Evolutionary conservation across 2,888 invertebrate genomes (phyloP).

Genomic region (Drosophila anomalata): DNA sequence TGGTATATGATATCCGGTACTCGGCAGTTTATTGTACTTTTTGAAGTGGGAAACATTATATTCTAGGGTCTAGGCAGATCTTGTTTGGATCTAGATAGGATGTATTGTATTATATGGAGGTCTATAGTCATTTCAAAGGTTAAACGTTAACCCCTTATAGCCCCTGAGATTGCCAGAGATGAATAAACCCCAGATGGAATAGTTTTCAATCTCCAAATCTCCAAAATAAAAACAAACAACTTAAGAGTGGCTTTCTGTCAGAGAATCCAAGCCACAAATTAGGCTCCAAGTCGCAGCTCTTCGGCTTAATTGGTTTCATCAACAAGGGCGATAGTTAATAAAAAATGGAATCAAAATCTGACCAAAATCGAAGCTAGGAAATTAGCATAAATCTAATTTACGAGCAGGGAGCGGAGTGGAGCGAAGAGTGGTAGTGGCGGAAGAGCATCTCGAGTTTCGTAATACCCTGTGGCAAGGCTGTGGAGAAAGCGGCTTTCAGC

Average conservation of each 20-base stretch:
- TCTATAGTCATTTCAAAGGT: no score
- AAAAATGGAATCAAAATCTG: neutral
- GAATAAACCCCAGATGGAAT: no score
- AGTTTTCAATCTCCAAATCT: no score
- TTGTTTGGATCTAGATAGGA: no score
- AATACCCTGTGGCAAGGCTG: slow-evolving; percentile 18
- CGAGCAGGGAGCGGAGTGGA: neutral
- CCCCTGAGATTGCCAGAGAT: no score
- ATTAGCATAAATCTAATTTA: slow-evolving; percentile 14
- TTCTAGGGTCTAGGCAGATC: no score
- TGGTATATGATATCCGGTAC: no score
- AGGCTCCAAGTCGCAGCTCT: neutral
- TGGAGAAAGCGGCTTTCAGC: slow-evolving; percentile 22
- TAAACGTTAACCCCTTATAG: no score
- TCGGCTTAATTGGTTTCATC: neutral
- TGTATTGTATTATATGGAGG: no score
- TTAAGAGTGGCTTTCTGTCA: neutral
- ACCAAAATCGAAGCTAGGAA: neutral
- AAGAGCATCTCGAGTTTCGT: neutral
- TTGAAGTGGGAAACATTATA: no score
- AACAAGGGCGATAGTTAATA: neutral
- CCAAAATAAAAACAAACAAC: neutral
- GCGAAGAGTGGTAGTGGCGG: neutral
- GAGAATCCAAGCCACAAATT: neutral
- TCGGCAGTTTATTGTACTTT: no score